A percentile compares a stretch with the other conserved stretches of the same genome.
Conservation (phyloP, 2,888 invertebrate species). For the Eutolmus rufibarbis region DNA sequence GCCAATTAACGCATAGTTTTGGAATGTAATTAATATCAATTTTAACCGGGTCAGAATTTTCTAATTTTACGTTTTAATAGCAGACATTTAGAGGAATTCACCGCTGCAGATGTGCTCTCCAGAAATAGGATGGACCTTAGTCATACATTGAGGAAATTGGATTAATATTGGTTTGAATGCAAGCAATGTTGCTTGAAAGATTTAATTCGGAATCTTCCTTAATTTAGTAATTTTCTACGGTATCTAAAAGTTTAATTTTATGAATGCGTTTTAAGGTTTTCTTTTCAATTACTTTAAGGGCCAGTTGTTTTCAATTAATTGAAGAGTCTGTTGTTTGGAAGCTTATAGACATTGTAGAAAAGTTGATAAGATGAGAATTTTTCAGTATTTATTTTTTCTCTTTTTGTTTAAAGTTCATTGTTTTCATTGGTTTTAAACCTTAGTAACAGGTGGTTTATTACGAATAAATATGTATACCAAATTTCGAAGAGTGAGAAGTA, state of each 20-base stretch:
- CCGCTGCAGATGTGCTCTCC: not conserved
- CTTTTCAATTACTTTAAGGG: not conserved
- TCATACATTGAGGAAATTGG: not conserved
- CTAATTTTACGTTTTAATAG: not conserved
- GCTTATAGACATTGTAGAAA: not conserved
- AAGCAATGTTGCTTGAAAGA: not conserved
- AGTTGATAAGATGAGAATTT: not conserved
- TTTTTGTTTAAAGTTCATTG: no score
- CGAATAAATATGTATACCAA: no score
- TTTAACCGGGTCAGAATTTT: not conserved
- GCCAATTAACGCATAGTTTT: not conserved
- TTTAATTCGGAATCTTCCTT: not conserved
- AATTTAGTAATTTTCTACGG: not conserved
- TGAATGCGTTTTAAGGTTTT: not conserved
- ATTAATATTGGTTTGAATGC: not conserved
- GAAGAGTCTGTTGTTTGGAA: not conserved
- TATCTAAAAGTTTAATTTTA: not conserved
- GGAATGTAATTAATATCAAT: not conserved
- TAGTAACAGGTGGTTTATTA: no score
- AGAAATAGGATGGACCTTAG: not conserved
- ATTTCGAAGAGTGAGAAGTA: no score
- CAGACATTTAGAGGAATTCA: not conserved
- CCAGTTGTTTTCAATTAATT: not conserved
- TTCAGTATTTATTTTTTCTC: not conserved
- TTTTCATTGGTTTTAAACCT: no score